Evolutionary conservation across 1,140 invertebrate genomes (phyloP), one percentile per base, ranked within the genome.

Genomic region (Odontomachus brunneus): DNA sequence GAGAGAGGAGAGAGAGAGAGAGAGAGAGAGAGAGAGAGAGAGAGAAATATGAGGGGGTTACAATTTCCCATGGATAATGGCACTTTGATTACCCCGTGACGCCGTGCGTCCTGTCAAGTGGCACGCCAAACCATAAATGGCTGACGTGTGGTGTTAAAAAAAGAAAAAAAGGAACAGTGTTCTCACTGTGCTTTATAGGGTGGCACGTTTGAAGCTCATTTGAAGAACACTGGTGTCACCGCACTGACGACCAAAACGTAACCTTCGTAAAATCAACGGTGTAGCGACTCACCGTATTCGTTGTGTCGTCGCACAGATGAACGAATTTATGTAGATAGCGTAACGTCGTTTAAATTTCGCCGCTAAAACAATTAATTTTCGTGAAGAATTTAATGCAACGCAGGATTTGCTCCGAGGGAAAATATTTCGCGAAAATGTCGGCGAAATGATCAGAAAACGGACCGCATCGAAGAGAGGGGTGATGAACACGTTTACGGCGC

Each of bases 31-130:
- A 49, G 72, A 81, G 51, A 84, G 49, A 62, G 49, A 78, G 72
- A 81, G 55, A 84, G 49, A 66, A 29, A 78, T 66, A 87, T 80
- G 66, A 76, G 82, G 87, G 91, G 90, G 91, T 91, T 92, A 91
- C 90, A 89, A 93, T 93, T 94, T 93, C 93, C 92, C 92, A 93
- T 93, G 92, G 93, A 93, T 93, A 93, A 93, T 93, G 90, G 92
- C 87, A 92, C 92, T 93, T 93, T 94, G 92, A 94, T 94, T 93
- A 93, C 91, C 90, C 90, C 90, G 90, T 92, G 90, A 93, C 90
- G 91, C 89, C 90, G 88, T 91, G 88, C 84, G 89, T 92, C 88
- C 88, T 88, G 90, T 93, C 92, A 93, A 93, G 91, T 93, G 91
- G 88, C 89, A 92, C 86, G 89, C 82, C 85, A 89, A 85, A 84